These are phyloP conservation scores for Galago senegalensis DNA, from an alignment of 2,797 vertebrate species.

Conservation along the genomic window DNA sequence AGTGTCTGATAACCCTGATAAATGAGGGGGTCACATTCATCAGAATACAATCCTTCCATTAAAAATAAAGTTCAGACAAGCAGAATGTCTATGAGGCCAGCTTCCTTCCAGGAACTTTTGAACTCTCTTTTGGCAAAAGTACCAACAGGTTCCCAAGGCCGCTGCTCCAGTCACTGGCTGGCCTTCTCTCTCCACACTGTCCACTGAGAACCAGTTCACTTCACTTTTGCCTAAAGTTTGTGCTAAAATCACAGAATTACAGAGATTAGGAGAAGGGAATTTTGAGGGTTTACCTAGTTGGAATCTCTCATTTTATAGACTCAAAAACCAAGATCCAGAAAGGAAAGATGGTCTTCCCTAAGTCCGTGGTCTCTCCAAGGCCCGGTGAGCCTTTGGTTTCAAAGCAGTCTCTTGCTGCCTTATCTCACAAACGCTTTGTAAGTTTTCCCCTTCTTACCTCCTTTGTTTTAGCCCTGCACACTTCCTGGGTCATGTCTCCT, in stretches of 20 bases:
- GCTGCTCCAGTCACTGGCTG: fast-evolving
- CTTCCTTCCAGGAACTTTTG: not conserved
- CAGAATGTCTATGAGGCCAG: not conserved
- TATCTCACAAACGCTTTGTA: not conserved
- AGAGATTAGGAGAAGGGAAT: not conserved
- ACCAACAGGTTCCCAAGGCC: not conserved
- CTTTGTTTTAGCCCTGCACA: not conserved
- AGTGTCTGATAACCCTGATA: not conserved
- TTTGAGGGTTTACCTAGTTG: not conserved
- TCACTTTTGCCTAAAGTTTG: not conserved
- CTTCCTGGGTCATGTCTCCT: not conserved
- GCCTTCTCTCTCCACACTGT: not conserved
- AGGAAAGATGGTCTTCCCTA: not conserved
- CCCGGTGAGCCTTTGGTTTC: not conserved
- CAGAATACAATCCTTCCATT: not conserved
- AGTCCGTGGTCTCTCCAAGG: not conserved
- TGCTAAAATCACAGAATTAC: not conserved
- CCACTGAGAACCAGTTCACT: no score
- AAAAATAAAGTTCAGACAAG: not conserved
- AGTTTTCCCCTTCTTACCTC: not conserved
- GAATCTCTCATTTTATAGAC: not conserved
- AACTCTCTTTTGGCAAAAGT: not conserved
- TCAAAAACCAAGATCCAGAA: not conserved
- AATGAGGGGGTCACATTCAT: not conserved
- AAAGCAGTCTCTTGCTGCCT: not conserved